Evolutionary conservation across 1,140 invertebrate species (phyloP), one percentile per base, ranked within the genome.

Genomic region (Yoshiicerus persimilis): DNA sequence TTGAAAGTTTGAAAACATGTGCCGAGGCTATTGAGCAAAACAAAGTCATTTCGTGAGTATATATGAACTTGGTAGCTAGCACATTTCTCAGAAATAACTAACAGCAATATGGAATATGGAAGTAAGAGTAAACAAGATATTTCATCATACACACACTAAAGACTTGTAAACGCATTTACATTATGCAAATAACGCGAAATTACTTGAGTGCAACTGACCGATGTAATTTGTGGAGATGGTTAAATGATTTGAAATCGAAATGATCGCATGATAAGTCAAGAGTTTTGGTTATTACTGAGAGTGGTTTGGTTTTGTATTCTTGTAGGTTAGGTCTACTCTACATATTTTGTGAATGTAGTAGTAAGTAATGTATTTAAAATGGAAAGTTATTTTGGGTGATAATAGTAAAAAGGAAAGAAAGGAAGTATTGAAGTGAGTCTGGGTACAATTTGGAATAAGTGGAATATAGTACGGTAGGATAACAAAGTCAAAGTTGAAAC

Each of bases 1-100:
- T 80, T 80, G 30, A 38, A 80, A 80, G 75, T 80, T 80, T 38
- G 75, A 38, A 80, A 80, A 80, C 75, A 80, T 80, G 75, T 80
- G 36, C 75, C 16, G 2, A 34, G 34, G n/a, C 30, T 80, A 23
- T 80, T 80, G 75, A 80, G 4, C 75, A 80, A 38, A 80, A 36
- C 34, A 38, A 77, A 77, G 20, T 36, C n/a, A 80, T 80, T 80
- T 80, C n/a, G 30, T 80, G 75, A 34, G 11, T 20, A 80, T 36
- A 36, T 16, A 34, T 11, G 6, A 11, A 25, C 2, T 66, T 23
- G 23, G 62, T n/a, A 25, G n/a, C 20, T 9, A 66, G 8, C n/a
- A 23, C 62, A 23, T n/a, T n/a, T n/a, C n/a, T n/a, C n/a, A n/a
- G n/a, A n/a, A n/a, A n/a, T n/a, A n/a, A n/a, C n/a, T n/a, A n/a